phyloP scores from a whole-genome alignment of 2,113 vertebrate species.

The Catharus fuscescens region DNA sequence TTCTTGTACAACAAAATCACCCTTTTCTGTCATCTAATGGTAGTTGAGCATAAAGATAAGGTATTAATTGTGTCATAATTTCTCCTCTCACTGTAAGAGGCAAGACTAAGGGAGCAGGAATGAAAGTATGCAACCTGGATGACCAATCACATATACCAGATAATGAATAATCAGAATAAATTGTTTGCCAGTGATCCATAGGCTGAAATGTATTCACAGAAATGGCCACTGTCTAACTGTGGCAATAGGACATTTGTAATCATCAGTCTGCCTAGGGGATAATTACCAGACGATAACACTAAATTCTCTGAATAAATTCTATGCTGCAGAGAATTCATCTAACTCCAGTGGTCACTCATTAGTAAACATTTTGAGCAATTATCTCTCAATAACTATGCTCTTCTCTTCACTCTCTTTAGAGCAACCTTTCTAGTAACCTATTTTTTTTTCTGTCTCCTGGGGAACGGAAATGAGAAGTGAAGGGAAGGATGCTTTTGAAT shows the following conservation, averaged over 20 bases:
- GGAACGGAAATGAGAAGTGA: constrained; percentile 63
- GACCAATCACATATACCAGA: neutral
- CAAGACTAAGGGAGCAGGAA: neutral
- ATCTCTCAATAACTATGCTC: constrained; percentile 61
- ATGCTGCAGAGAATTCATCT: neutral
- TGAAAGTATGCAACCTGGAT: neutral
- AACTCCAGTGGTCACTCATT: constrained; percentile 52
- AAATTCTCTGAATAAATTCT: constrained; percentile 39
- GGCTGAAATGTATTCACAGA: constrained; percentile 6
- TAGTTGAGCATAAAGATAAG: neutral
- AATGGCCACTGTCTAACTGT: neutral
- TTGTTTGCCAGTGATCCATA: neutral
- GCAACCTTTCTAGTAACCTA: constrained; percentile 69
- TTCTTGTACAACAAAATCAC: neutral
- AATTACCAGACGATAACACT: constrained; percentile 1
- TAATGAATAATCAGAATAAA: neutral
- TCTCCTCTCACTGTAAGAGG: neutral
- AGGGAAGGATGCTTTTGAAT: constrained; percentile 67
- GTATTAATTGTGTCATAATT: neutral
- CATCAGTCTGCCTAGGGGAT: neutral
- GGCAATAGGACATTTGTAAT: constrained; percentile 7
- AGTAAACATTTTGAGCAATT: constrained; percentile 66
- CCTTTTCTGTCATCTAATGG: neutral
- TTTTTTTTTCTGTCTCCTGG: constrained; percentile 67
- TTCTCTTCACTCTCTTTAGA: constrained; percentile 51